Percentiles rank a stretch among this genome's conserved stretches.
phyloP scores from a whole-genome alignment of 2,888 invertebrate genomes.

The Macaria liturata region DNA sequence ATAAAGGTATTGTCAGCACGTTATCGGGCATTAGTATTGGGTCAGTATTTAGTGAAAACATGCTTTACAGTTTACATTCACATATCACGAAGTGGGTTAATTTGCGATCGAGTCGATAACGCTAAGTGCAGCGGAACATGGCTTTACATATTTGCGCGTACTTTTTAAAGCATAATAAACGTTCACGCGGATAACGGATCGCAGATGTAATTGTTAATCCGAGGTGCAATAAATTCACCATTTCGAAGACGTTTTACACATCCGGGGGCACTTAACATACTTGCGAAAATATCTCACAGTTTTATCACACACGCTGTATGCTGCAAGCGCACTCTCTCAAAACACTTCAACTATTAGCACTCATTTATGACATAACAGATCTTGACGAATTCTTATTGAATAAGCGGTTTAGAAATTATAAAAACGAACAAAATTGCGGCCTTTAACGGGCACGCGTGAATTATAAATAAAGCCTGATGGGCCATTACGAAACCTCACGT shows the following conservation, averaged over 20 bases:
- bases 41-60: slow-evolving; percentile 30
- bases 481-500: slow-evolving; percentile 28
- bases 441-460: slow-evolving; percentile 32
- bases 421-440: slow-evolving; percentile 37
- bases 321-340: slow-evolving; percentile 57
- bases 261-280: slow-evolving; percentile 55
- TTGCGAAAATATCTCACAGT: slow-evolving; percentile 49
- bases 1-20: too few relatives aligned
- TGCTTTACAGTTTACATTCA: slow-evolving; percentile 38
- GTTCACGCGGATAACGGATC: slow-evolving; percentile 29
- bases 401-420: slow-evolving; percentile 49
- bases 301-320: slow-evolving; percentile 37
- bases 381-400: slow-evolving; percentile 47
- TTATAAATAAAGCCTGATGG: slow-evolving; percentile 30
- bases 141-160: slow-evolving; percentile 25
- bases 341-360: slow-evolving; percentile 59
- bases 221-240: slow-evolving; percentile 44
- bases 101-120: slow-evolving; percentile 50
- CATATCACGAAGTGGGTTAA: slow-evolving; percentile 52
- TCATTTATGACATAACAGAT: slow-evolving; percentile 61
- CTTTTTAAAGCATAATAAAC: slow-evolving; percentile 25
- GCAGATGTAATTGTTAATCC: slow-evolving; percentile 42
- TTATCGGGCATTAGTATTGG: slow-evolving; percentile 26
- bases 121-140: slow-evolving; percentile 33
- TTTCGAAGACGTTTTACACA: slow-evolving; percentile 40